Conservation (phyloP, 2,888 invertebrate genomes). For the Sclerodermus sp. region DNA sequence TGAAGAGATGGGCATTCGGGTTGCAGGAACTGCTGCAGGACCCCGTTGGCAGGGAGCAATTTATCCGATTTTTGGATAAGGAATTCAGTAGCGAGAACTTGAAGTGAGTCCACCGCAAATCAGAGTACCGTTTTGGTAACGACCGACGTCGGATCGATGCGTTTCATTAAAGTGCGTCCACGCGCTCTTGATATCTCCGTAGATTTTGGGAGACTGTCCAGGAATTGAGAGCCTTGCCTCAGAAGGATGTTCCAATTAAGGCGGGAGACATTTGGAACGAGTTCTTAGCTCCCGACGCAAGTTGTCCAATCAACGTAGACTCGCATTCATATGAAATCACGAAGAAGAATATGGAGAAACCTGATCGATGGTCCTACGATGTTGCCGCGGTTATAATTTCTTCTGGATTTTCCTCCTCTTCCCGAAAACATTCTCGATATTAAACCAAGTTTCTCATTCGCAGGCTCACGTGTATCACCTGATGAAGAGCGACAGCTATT, state of each 20-base stretch:
- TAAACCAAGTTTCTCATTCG: conserved; percentile 21
- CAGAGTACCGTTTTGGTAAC: too few species aligned
- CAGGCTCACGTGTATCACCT: conserved; percentile 98
- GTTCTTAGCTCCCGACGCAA: conserved; percentile 90
- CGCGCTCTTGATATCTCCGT: too few species aligned
- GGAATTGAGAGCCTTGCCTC: conserved; percentile 85
- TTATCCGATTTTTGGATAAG: conserved; percentile 92
- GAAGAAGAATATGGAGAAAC: conserved; percentile 76
- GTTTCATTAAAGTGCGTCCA: too few species aligned
- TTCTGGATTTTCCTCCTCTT: conserved; percentile 6
- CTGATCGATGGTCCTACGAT: conserved; percentile 94
- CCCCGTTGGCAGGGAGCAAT: conserved; percentile 94
- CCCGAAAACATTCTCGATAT: too few species aligned
- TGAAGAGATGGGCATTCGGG: conserved; percentile 96
- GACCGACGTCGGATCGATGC: too few species aligned
- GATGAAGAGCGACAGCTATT: conserved; percentile 99
- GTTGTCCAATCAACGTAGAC: conserved; percentile 96
- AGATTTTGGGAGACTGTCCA: conserved; percentile 97
- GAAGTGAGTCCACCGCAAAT: conserved; percentile 67
- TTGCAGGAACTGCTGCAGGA: conserved; percentile 93
- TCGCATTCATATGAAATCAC: conserved; percentile 86
- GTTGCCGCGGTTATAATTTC: conserved; percentile 79
- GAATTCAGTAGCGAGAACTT: conserved; percentile 99
- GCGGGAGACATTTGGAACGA: conserved; percentile 91
- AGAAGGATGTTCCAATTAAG: conserved; percentile 78